Evolutionary conservation across 2,888 invertebrate species (phyloP).

Genomic region (Philonicus albiceps): DNA sequence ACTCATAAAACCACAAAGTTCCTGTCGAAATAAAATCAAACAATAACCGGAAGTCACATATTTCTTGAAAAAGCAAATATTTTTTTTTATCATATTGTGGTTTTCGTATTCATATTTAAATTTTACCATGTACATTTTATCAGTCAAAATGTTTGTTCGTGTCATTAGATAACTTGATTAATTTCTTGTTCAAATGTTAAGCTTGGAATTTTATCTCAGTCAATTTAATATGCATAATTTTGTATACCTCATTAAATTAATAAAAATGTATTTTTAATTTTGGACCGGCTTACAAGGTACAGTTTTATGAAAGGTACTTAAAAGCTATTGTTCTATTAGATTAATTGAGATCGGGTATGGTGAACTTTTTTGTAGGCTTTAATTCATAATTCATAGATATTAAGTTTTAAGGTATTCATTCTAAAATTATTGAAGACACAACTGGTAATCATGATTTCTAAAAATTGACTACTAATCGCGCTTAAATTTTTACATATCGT

Average conservation of each 20-base stretch:
- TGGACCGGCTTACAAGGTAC: neutral
- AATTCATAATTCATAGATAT: too few species aligned
- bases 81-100: neutral
- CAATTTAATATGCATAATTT: neutral
- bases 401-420: too few species aligned
- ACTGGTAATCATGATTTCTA: too few species aligned
- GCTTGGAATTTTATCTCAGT: neutral
- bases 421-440: too few species aligned
- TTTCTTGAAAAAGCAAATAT: neutral
- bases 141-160: neutral
- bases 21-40: neutral
- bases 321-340: too few species aligned
- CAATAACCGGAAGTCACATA: neutral
- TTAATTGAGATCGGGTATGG: too few species aligned
- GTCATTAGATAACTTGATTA: neutral
- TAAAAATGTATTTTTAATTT: neutral
- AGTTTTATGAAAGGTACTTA: too few species aligned
- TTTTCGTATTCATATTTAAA: neutral
- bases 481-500: too few species aligned
- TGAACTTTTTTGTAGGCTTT: too few species aligned
- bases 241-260: neutral
- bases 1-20: neutral
- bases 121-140: neutral
- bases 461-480: too few species aligned
- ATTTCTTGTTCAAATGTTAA: neutral